Evolutionary conservation across 2,888 invertebrate genomes (phyloP), one percentile per base, ranked within the genome.

Genomic region (Barypeithes pellucidus): DNA sequence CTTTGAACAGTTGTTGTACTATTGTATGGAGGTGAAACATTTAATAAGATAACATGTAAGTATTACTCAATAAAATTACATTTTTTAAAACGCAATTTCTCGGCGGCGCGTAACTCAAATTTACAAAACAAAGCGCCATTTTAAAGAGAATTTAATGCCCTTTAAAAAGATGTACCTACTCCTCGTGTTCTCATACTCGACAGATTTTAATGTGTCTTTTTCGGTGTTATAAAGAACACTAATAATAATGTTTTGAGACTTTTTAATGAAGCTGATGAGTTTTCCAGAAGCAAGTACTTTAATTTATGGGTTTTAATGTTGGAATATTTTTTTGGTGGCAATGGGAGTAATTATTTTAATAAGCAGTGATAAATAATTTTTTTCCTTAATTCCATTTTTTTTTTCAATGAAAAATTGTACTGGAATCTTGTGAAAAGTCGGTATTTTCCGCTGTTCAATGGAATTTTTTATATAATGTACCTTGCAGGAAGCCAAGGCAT

Each of bases 221-320:
- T 52, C 45, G 57, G 22, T 5, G 12, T 24, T 43, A 24, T 59
- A 41, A 59, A 59, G 43, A 67, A 16, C 59, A 61, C 41, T 54
- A 66, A 36, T 52, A 65, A 39, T 14, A 66, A 52, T 54, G 54
- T 66, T 66, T 66, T 67, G 24, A 45, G 43, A 43, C 18, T 59
- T 59, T 67, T 59, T 67, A 41, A 59, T 67, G 18, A 43, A 24
- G 54, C 24, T 67, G 59, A 67, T 67, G 67, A 59, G 57, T 67
- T 67, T 67, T 67, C 67, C 67, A 67, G 59, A 11, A 9, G 16
- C 43, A 22, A 61, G 29, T 57, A 16, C 11, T 18, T 16, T 54
- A 67, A 67, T 67, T 67, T 67, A 67, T 67, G 57, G 45, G 33
- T 41, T 45, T 57, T 59, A 29, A 43, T 45, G 29, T 61, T 29